Evolutionary conservation across 1,140 invertebrate genomes (phyloP).

Genomic region (Drosophila sulfurigaster): DNA sequence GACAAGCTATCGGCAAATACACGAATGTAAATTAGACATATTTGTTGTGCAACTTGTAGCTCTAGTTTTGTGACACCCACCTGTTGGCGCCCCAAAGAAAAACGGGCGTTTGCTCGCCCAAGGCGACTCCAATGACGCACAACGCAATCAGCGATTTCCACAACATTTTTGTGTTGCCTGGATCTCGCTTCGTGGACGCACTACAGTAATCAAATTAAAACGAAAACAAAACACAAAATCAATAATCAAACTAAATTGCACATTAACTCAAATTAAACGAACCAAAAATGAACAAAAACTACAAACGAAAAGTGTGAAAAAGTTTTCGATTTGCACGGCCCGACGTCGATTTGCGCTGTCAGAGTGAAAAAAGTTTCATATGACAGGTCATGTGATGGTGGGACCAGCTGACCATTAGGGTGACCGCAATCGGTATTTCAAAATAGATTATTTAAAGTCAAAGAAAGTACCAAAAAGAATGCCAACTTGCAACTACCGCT

Average conservation of each 20-base stretch:
- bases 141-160: conserved; percentile 79
- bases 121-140: conserved; percentile 79
- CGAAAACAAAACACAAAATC: conserved; percentile 47
- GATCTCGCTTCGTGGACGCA: conserved; percentile 50
- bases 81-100: conserved; percentile 82
- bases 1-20: conserved; percentile 36
- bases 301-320: conserved; percentile 75
- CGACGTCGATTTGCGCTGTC: conserved; percentile 52
- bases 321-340: conserved; percentile 50
- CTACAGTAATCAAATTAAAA: conserved; percentile 36
- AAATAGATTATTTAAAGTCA: background rate
- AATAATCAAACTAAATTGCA: conserved; percentile 52
- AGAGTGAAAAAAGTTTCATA: conserved; percentile 61
- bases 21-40: background rate
- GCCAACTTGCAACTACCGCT: no score
- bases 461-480: no score
- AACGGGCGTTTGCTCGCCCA: conserved; percentile 78
- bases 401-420: conserved; percentile 48
- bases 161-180: conserved; percentile 60
- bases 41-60: conserved; percentile 14
- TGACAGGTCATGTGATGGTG: conserved; percentile 56
- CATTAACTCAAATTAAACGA: conserved; percentile 50
- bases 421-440: background rate
- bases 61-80: conserved; percentile 48
- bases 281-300: conserved; percentile 80